Evolutionary conservation across 1,140 invertebrate species (phyloP).

Genomic region (Dendrolimus kikuchii): DNA sequence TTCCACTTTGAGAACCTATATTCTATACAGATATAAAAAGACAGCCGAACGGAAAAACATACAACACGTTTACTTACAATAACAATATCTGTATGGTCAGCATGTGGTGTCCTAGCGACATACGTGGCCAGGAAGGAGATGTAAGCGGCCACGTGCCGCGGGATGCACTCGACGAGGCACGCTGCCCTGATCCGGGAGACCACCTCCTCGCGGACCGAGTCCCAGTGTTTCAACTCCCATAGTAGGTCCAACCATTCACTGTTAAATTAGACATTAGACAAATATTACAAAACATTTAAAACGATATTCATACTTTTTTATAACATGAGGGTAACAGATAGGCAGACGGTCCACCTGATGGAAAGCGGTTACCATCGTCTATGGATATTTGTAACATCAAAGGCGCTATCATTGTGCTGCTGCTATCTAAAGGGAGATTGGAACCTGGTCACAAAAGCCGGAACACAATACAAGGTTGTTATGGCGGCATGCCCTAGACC

Average conservation of each 20-base stretch:
- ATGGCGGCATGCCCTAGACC: too few relatives aligned
- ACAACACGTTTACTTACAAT: conserved; percentile 30
- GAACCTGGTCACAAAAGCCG: too few relatives aligned
- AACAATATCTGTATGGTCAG: conserved; percentile 62
- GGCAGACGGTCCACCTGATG: too few relatives aligned
- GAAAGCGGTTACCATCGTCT: too few relatives aligned
- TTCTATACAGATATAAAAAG: too few relatives aligned
- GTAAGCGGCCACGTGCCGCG: conserved; percentile 89
- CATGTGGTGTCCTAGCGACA: conserved; percentile 73
- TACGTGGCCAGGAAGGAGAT: conserved; percentile 88
- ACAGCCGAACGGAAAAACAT: too few relatives aligned
- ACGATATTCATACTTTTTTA: not conserved
- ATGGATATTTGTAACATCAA: too few relatives aligned
- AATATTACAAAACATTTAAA: not conserved
- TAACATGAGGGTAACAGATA: not conserved
- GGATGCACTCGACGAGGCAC: conserved; percentile 92
- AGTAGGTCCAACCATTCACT: conserved; percentile 87
- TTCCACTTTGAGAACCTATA: too few relatives aligned
- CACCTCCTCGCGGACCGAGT: conserved; percentile 76
- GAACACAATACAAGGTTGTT: too few relatives aligned
- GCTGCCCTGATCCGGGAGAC: conserved; percentile 84
- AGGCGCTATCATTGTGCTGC: too few relatives aligned
- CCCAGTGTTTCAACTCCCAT: conserved; percentile 82
- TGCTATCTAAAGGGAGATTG: too few relatives aligned
- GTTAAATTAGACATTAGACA: conserved; percentile 1